Evolutionary conservation across 2,113 vertebrate species (phyloP), one percentile per base, ranked within the genome.

Genomic region (Amphilophus citrinellus): DNA sequence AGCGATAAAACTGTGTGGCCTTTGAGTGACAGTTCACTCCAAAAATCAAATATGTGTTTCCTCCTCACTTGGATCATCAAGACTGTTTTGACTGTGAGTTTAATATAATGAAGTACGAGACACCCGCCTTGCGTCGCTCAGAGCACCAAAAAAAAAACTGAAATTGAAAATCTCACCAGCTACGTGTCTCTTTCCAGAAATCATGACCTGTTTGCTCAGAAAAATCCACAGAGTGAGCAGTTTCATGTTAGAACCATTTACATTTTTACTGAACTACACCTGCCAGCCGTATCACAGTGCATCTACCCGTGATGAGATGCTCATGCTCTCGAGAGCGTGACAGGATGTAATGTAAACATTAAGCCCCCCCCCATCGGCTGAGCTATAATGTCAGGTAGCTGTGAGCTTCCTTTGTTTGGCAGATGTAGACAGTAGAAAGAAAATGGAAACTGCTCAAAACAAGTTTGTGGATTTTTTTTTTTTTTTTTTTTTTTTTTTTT

Each of bases 321-420:
- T 53, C 30, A 6, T 71, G 66, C 44, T 53, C 10, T 73, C 20
- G 6, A 53, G 15, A 73, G 44, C 3, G 66, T 30, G 44, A 53
- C 44, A 13, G 24, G 44, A 53, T 53, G 50, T 53, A 53, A 53
- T 73, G 24, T 53, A 73, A 73, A 53, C 17, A 1, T 53, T 73
- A 53, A 73, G 10, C 15, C 27, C 24, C 50, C 15, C 15, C 15
- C 65, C 42, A 50, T 50, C 0, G 6, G 44, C 44, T 53, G 10
- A 53, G 44, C 44, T 53, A 71, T 71, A 71, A 50, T 71, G 44
- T 30, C 44, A 71, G 66, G 17, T 53, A 71, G 44, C 66, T 71
- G 66, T 53, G 24, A 71, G 66, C 24, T 71, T 71, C 44, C 66
- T 30, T 71, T 53, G 18, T 24, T 47, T 71, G 24, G 24, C 1